Evolutionary conservation across 2,113 vertebrate genomes (phyloP).

Genomic region (Trematomus loennbergii): DNA sequence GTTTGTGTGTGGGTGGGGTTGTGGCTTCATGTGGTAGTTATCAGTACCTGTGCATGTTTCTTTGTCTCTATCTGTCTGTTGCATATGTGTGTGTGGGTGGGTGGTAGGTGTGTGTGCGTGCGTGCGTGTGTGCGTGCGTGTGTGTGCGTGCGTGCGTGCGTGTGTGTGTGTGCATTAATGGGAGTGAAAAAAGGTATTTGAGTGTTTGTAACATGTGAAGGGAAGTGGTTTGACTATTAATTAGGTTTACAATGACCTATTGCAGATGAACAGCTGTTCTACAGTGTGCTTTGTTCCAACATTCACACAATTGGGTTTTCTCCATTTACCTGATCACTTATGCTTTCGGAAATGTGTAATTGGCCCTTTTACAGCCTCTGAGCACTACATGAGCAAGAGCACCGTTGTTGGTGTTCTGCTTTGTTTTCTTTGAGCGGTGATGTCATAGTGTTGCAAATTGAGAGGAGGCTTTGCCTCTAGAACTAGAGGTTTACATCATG

Average conservation of each 20-base stretch:
- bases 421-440: constrained; percentile 1
- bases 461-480: neutral
- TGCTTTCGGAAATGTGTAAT: neutral
- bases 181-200: neutral
- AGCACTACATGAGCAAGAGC: too few species aligned
- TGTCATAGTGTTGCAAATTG: neutral
- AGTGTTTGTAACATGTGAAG: neutral
- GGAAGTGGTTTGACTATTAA: neutral
- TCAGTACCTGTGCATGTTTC: constrained; percentile 28
- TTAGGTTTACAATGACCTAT: neutral
- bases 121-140: too few species aligned
- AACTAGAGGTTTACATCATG: neutral
- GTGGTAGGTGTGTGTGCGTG: too few species aligned
- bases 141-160: too few species aligned
- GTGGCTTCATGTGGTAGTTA: constrained; percentile 3
- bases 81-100: neutral
- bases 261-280: constrained; percentile 8
- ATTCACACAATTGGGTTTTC: neutral
- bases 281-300: neutral
- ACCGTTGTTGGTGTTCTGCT: neutral
- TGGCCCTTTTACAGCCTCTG: neutral
- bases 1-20: neutral
- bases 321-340: neutral
- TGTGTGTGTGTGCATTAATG: neutral
- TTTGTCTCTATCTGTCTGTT: constrained; percentile 29